These are phyloP conservation scores for zebrafish (Danio rerio) DNA, from an alignment of 2,113 vertebrate species.

Conservation along the genomic window GRCz12tu NC_133191.1:43499501-43500000, in stretches of 20 bases:
- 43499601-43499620: neutral
- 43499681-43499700: conserved; percentile 11
- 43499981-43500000: conserved; percentile 64
- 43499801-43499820: conserved; percentile 72
- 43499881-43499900: conserved; percentile 25
- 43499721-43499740: conserved; percentile 63
- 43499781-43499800: conserved; percentile 73
- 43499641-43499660: neutral
- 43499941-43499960: conserved; percentile 50
- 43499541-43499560: too few species aligned
- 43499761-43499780: conserved; percentile 65
- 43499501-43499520: too few species aligned
- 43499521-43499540: too few species aligned
- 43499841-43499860: conserved; percentile 63
- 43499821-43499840: conserved; percentile 66
- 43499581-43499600: neutral
- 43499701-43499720: conserved; percentile 36
- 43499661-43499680: conserved; percentile 11
- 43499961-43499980: conserved; percentile 63
- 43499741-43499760: conserved; percentile 63
- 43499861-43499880: conserved; percentile 62
- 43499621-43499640: conserved; percentile 1
- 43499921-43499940: conserved; percentile 13
- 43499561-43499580: neutral
- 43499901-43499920: conserved; percentile 53